Evolutionary conservation across 2,888 invertebrate species (phyloP), one percentile per base, ranked within the genome.

Genomic region (Agrenia bidenticulata): DNA sequence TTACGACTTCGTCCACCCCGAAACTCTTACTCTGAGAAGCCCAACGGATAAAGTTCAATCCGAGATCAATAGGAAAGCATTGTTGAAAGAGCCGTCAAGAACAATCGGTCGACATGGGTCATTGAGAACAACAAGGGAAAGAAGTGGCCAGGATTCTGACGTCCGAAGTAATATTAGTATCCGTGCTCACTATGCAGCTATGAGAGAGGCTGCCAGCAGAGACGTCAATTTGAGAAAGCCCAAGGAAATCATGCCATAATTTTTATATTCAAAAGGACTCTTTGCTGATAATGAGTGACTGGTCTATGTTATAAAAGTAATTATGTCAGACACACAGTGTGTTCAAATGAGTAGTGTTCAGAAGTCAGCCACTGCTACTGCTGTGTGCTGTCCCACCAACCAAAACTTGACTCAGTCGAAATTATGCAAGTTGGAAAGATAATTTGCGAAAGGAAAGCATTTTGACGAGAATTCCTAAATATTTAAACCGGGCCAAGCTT

Each of bases 161-260:
- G 63, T 69, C 11, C 39, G 53, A 53, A 69, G 61, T 32, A 69
- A 69, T 42, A 69, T 69, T 24, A 66, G 58, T 61, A 66, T 69
- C 39, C 62, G 66, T 53, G 72, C 72, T 50, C 72, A 72, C 26
- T 72, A 72, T 49, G 69, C 72, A 26, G 72, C 67, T 2, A 72
- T 72, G 72, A 59, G 72, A 56, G 63, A 61, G n/a, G 56, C 61
- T 42, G 39, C 49, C 11, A 49, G 21, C 11, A 27, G 60, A 27
- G 53, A 51, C 32, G 60, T 58, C 2, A 58, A 26, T 27, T 37
- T 58, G 11, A 58, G 58, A 26, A 58, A 58, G 19, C 58, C 58
- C 2, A 58, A 58, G 49, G 58, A 58, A 13, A 58, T 58, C 45
- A 58, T 58, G 58, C 58, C 58, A 27, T 58, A 58, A 58, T 45